phyloP scores from a whole-genome alignment of 2,888 invertebrate species.

The Catocala nupta region DNA sequence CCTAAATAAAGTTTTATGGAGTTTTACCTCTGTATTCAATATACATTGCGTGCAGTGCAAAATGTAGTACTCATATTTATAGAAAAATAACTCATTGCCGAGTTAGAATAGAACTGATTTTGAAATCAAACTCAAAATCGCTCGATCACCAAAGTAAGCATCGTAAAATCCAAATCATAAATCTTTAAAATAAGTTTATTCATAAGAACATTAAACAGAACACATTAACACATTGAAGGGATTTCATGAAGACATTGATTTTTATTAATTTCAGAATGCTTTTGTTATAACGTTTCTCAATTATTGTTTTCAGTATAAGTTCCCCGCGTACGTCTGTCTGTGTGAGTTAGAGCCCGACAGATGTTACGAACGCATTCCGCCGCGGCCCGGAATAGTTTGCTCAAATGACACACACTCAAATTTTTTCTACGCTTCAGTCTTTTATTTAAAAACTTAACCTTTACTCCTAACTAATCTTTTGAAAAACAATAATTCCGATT shows the following conservation, averaged over 20 bases:
- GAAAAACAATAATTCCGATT: not conserved
- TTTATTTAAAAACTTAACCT: conserved; percentile 34
- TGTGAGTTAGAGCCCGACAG: conserved; percentile 79
- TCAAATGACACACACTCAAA: conserved; percentile 56
- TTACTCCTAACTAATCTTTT: conserved; percentile 18
- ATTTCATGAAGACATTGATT: not conserved
- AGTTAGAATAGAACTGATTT: too few relatives aligned
- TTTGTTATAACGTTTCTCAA: conserved; percentile 29
- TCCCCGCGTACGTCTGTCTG: conserved; percentile 45
- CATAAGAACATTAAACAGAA: too few relatives aligned
- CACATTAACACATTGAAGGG: not conserved
- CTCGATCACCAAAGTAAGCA: too few relatives aligned
- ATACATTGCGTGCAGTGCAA: too few relatives aligned
- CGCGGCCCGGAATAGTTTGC: conserved; percentile 66
- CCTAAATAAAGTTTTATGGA: too few relatives aligned
- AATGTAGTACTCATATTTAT: too few relatives aligned
- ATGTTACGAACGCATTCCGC: conserved; percentile 74
- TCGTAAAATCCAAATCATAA: too few relatives aligned
- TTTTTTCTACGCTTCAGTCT: conserved; percentile 44
- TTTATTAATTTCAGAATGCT: not conserved
- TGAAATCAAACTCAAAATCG: too few relatives aligned
- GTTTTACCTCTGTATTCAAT: too few relatives aligned
- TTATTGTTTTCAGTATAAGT: conserved; percentile 39
- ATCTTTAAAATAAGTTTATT: too few relatives aligned
- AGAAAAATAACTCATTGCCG: too few relatives aligned